Evolutionary conservation across 2,113 vertebrate genomes (phyloP), one percentile per base, ranked within the genome.

Genomic region (Lagopus muta): DNA sequence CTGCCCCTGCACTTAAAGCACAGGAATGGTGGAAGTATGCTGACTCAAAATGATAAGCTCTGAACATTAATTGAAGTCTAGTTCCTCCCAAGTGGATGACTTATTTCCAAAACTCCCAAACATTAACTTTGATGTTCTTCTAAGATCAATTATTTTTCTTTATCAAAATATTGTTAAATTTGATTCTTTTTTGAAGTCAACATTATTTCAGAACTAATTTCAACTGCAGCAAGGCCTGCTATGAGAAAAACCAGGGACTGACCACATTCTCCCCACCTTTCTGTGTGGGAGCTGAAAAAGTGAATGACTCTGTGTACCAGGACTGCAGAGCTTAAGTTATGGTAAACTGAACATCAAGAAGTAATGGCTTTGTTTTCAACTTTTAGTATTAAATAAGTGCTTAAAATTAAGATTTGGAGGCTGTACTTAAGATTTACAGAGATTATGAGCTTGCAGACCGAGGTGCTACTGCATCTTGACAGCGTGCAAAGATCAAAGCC

Each of bases 371-470:
- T 76, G 13, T 28, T 88, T 77, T 82, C 57, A 71, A n/a, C 6
- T 74, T 15, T 69, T 38, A 86, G 80, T 71, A 82, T 65, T 3
- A 71, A 83, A 92, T 82, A 77, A 10, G 11, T 88, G 47, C 8
- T 66, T 88, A 85, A 87, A 85, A 91, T 74, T 80, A 89, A 62
- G 45, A 80, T 60, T 74, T 32, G 74, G 87, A 93, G 34, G 45
- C 70, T 48, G 4, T 64, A 20, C 7, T 78, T n/a, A 42, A 78
- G n/a, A 12, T 13, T 47, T 52, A 50, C 11, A 61, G 20, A 71
- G 38, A 71, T 43, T 28, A 64, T 66, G 40, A 92, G 27, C 43
- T 22, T 78, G 38, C 14, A 75, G 54, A 65, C 27, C 5, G 74
- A 58, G 65, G 34, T 94, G 85, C 42, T 91, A 42, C 60, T 73